phyloP scores from a whole-genome alignment of 1,140 invertebrate species.

The Pseudobourletiella spinata region DNA sequence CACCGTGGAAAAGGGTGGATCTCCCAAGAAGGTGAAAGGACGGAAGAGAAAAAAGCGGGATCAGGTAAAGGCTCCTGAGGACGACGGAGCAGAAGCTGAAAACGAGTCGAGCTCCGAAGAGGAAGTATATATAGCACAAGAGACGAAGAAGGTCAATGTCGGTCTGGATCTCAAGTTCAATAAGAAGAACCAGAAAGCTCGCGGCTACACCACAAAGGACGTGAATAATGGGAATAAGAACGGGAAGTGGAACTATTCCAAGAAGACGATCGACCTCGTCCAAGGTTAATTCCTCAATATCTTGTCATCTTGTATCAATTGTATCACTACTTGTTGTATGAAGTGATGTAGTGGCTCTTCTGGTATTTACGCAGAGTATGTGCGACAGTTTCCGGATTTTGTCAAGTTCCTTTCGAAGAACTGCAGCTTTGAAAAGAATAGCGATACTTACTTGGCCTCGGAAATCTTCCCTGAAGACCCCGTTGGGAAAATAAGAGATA shows the following conservation, averaged over 20 bases:
- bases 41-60: background rate
- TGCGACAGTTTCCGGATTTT: conserved; percentile 60
- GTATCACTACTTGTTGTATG: too few species aligned
- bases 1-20: conserved; percentile 16
- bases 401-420: conserved; percentile 49
- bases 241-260: conserved; percentile 67
- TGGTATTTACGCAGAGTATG: conserved; percentile 55
- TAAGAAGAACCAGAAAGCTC: conserved; percentile 61
- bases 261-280: conserved; percentile 62
- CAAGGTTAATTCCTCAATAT: conserved; percentile 35
- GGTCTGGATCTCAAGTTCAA: conserved; percentile 88
- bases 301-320: too few species aligned
- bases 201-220: conserved; percentile 66
- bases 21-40: conserved; percentile 4
- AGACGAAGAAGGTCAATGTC: conserved; percentile 61
- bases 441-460: conserved; percentile 11
- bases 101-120: conserved; percentile 7
- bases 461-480: conserved; percentile 27
- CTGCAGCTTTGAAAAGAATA: background rate
- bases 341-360: too few species aligned
- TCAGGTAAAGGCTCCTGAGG: background rate
- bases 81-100: background rate
- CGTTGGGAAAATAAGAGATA: conserved; percentile 13
- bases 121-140: conserved; percentile 38
- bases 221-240: conserved; percentile 43